These are phyloP conservation scores for Otocyon megalotis DNA, from an alignment of 2,113 vertebrate species.

Conservation along the genomic window DNA sequence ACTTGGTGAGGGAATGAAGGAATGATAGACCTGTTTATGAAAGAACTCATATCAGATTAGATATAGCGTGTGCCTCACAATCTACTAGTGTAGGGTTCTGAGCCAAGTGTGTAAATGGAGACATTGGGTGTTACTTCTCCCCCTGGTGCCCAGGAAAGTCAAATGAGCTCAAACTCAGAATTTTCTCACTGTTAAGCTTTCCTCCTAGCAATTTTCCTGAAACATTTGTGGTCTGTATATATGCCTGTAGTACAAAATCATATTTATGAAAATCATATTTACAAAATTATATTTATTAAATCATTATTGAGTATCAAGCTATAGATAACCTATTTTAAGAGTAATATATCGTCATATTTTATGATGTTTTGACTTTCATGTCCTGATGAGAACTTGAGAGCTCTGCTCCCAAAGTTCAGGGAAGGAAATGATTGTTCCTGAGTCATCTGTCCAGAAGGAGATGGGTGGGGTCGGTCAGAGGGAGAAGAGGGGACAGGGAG, in stretches of 20 bases:
- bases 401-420: not conserved
- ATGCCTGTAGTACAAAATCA: not conserved
- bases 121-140: not conserved
- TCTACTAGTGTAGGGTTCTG: not conserved
- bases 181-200: not conserved
- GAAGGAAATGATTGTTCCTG: not conserved
- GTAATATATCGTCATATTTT: not conserved
- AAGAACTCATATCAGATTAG: not conserved
- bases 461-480: rapidly evolving
- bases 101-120: not conserved
- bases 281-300: too few species aligned
- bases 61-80: not conserved
- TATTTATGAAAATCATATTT: not conserved
- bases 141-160: not conserved
- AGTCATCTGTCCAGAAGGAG: not conserved
- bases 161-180: not conserved
- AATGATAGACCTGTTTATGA: not conserved
- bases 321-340: not conserved
- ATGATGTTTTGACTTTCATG: not conserved
- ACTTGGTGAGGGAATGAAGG: not conserved
- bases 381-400: not conserved
- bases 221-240: not conserved
- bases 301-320: not conserved
- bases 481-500: not conserved
- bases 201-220: not conserved